A percentile compares a stretch with the other conserved stretches of the same genome.
Conservation (phyloP, 2,888 invertebrate species). For the Steinernema scapterisci region DNA sequence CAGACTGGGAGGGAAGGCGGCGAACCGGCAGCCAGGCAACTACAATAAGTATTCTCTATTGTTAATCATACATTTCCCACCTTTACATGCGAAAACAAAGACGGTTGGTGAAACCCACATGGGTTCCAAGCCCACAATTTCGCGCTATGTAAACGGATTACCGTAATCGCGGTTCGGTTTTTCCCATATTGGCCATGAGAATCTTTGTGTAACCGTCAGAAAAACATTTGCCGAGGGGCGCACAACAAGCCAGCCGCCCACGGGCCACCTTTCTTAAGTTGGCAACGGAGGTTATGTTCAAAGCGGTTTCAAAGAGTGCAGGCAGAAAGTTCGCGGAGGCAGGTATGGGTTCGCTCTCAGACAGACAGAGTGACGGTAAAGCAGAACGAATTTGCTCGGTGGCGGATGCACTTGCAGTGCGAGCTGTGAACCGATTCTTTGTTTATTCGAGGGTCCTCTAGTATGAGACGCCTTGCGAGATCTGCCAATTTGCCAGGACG, state of each 20-base stretch:
- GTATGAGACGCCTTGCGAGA: not conserved
- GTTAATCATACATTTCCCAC: slow-evolving; percentile 25
- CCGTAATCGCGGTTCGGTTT: no score
- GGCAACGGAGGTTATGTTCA: no score
- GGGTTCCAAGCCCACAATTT: not conserved
- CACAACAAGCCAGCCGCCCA: no score
- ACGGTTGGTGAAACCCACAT: not conserved
- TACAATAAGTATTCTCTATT: not conserved
- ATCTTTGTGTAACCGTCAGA: no score
- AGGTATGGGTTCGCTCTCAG: no score
- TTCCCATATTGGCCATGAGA: no score
- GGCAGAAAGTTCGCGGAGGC: no score
- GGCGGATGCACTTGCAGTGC: not conserved
- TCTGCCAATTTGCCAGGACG: not conserved
- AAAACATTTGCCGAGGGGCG: no score
- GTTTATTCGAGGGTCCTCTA: slow-evolving; percentile 22
- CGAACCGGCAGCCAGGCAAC: not conserved
- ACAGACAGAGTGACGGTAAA: no score
- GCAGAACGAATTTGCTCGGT: not conserved
- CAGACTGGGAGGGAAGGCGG: not conserved
- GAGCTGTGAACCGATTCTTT: not conserved
- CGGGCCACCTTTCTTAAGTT: no score
- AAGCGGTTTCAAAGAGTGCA: no score
- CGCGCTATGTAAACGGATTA: not conserved
- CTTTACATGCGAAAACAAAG: not conserved